phyloP scores from a whole-genome alignment of 2,113 vertebrate genomes.

The Leptodactylus fuscus region DNA sequence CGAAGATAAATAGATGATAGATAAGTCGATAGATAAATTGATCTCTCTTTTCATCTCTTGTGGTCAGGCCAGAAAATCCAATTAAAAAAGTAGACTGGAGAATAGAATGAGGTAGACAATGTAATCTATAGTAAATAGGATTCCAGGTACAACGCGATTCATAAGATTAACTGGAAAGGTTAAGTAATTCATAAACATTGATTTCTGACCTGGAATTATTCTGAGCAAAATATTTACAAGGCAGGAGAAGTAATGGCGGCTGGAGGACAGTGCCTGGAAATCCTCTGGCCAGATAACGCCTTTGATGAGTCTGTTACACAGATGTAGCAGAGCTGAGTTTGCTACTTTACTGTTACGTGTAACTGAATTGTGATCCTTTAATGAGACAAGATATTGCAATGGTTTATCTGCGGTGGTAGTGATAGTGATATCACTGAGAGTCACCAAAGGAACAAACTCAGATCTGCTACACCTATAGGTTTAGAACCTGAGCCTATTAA shows the following conservation, averaged over 20 bases:
- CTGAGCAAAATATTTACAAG: background rate
- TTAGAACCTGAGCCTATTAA: no score
- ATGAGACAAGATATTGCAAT: no score
- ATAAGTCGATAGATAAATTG: background rate
- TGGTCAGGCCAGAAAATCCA: background rate
- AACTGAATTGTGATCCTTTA: no score
- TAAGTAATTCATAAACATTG: conserved; percentile 15
- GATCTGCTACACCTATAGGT: background rate
- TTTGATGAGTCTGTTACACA: background rate
- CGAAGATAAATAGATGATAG: background rate
- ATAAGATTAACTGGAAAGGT: conserved; percentile 6
- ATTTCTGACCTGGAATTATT: background rate
- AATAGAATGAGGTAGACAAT: background rate
- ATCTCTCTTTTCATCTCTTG: no score
- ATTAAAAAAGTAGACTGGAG: background rate
- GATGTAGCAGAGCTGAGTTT: background rate
- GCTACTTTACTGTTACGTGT: background rate
- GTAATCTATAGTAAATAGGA: background rate
- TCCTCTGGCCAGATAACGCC: background rate
- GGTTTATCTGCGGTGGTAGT: no score
- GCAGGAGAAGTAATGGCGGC: background rate
- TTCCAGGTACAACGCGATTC: background rate
- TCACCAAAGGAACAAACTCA: background rate
- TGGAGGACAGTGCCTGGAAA: background rate
- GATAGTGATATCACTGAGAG: background rate